Base-by-base conservation (phyloP, 2,888 invertebrate species). In the Lomographa bimaculata region DNA sequence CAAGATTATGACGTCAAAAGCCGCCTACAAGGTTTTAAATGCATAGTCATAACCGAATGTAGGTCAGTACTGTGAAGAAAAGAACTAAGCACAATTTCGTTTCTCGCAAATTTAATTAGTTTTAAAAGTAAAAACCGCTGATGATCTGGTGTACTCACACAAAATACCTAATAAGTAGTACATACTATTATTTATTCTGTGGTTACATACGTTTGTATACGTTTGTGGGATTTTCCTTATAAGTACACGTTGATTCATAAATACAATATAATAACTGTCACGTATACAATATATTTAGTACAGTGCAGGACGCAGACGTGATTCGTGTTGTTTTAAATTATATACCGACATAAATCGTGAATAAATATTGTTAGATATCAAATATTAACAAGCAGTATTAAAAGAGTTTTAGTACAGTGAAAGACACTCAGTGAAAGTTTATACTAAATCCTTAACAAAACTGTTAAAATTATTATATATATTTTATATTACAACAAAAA, bases 151-250 rank as follows among this genome's bases (percentile, higher is more conserved):
- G 4, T 14, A 14, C n/a, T n/a, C n/a, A n/a, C n/a, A n/a, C n/a
- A n/a, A n/a, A n/a, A n/a, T n/a, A n/a, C n/a, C n/a, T n/a, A n/a
- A n/a, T n/a, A n/a, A n/a, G n/a, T n/a, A n/a, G n/a, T n/a, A n/a
- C n/a, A n/a, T 3, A 14, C 14, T 14, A 4, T 14, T 14, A 14
- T 3, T 3, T 14, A 14, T 14, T 14, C 14, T 4, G 14, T 14
- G 14, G 14, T 16, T 21, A 16, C n/a, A 25, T 26, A 19, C 30
- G 21, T 16, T 16, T 8, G 17, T n/a, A 3, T 10, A 32, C 18
- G 27, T 36, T 12, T 1, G 3, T 19, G 35, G 50, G 54, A 18
- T 50, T 54, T 54, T 54, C 54, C 54, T 46, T 27, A n/a, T 12
- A 23, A 37, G 45, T 46, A 48, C 28, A 44, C 44, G 50, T 34